Evolutionary conservation across 2,797 vertebrate species (phyloP).

Genomic region (Dipus sagitta): DNA sequence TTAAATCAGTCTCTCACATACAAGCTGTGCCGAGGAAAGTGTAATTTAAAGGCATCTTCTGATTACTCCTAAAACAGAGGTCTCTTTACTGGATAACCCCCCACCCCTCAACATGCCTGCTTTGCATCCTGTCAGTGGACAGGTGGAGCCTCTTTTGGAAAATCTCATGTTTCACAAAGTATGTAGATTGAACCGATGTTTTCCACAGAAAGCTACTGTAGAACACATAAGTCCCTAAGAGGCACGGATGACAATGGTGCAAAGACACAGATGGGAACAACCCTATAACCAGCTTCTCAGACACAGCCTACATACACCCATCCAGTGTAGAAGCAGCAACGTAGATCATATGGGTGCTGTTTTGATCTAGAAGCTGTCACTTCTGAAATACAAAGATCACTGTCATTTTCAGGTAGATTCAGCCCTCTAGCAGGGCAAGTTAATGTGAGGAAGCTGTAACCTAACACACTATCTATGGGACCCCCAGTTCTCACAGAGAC

Average conservation of each 20-base stretch:
- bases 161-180: neutral
- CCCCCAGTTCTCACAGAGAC: neutral
- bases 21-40: neutral
- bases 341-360: fast-evolving
- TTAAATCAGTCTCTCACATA: neutral
- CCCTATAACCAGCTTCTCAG: neutral
- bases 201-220: neutral
- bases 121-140: neutral
- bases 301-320: fast-evolving
- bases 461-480: neutral
- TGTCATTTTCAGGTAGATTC: no score
- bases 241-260: neutral
- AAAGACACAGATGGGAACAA: neutral
- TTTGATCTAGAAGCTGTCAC: neutral
- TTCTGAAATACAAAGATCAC: neutral
- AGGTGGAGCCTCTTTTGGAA: neutral
- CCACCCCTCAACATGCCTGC: neutral
- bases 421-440: neutral
- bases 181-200: neutral
- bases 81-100: neutral
- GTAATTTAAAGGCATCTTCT: neutral
- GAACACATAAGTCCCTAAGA: neutral
- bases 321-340: neutral
- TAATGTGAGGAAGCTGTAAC: neutral
- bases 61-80: neutral